Evolutionary conservation across 2,113 vertebrate species (phyloP), one percentile per base, ranked within the genome.

Genomic region (Xenus cinereus): DNA sequence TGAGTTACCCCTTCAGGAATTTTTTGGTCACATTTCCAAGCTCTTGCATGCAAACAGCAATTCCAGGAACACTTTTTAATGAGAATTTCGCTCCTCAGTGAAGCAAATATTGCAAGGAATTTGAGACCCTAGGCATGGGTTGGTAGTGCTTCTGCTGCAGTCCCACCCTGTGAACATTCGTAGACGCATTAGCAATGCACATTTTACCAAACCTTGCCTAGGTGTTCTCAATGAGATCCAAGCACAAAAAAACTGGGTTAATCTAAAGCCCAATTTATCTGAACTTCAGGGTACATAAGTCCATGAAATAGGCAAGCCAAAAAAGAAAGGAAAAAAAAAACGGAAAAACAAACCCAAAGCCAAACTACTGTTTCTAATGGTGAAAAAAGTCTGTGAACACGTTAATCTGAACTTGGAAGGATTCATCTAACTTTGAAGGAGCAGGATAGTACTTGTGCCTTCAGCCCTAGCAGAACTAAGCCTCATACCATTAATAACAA

Each of bases 401-500:
- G 2, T 89, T 74, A 64, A 68, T 78, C 72, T 72, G 63, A 85
- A 84, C 18, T 75, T 81, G 63, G 79, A 87, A 95, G 26, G 17
- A 95, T 80, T 93, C 62, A 37, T n/a, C 35, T 32, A 67, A 84
- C 68, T 91, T 56, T 68, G 26, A 92, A 94, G 62, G 28, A 90
- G 10, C 10, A 63, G 35, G 89, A 87, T 28, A 90, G 26, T 76
- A 39, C 43, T 81, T 92, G 35, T 62, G n/a, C 54, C 50, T 94
- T 94, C 85, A 93, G 33, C 30, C 50, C 91, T 94, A 79, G 89
- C 74, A 97, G 84, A 97, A 96, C 91, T 93, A 96, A 97, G 39
- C 64, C 28, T 93, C 46, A 20, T 39, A 69, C 22, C 53, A 78
- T 85, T 93, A 97, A 95, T 75, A 96, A 92, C 27, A 90, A 92